Conservation (phyloP, 2,888 invertebrate species). For the Diaphora mendica region DNA sequence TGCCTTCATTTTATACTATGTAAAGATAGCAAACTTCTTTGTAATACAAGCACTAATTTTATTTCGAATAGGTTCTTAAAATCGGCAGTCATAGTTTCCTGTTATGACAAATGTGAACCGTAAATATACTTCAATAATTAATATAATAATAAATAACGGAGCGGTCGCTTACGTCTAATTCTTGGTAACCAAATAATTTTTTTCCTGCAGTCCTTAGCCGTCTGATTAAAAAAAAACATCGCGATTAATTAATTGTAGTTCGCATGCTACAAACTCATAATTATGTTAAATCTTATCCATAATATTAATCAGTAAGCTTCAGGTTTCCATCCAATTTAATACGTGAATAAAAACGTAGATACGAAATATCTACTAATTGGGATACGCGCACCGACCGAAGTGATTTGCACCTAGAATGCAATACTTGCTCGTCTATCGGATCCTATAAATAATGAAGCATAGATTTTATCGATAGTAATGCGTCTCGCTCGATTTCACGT, state of each 20-base stretch:
- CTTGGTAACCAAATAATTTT: no score
- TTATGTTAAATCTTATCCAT: background rate
- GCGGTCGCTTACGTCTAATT: no score
- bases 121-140: no score
- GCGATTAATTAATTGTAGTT: background rate
- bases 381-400: no score
- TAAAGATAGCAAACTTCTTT: background rate
- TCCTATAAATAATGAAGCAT: conserved; percentile 30
- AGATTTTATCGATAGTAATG: conserved; percentile 62
- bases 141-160: no score
- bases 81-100: background rate
- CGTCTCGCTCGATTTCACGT: conserved; percentile 63
- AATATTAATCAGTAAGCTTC: background rate
- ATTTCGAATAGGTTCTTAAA: background rate
- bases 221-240: no score
- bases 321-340: background rate
- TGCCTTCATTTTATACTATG: no score
- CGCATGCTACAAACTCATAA: background rate
- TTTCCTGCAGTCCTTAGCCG: no score
- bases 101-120: no score
- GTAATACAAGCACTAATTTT: background rate
- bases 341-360: background rate
- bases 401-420: conserved; percentile 4
- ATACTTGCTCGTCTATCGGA: conserved; percentile 8
- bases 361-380: background rate